Evolutionary conservation across 1,140 invertebrate species (phyloP).

Genomic region (Megalonaias nervosa): DNA sequence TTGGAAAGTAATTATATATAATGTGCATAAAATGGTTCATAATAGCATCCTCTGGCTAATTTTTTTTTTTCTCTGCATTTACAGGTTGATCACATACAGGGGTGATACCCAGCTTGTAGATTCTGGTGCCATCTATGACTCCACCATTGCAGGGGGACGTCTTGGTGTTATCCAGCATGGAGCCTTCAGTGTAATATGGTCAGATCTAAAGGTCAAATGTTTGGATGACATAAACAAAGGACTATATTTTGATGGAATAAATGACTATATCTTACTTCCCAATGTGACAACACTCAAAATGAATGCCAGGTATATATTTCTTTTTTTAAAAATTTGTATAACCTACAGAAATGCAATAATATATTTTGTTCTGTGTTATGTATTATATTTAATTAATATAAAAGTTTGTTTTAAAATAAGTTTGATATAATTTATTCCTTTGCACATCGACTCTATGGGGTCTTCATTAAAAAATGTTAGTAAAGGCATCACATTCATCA

Average conservation of each 20-base stretch:
- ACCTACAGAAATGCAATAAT: neutral
- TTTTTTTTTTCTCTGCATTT: neutral
- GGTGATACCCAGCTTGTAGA: slow-evolving; percentile 42
- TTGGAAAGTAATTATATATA: too few relatives aligned
- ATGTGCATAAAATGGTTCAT: neutral
- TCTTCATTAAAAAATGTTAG: too few relatives aligned
- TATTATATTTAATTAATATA: neutral
- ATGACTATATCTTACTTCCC: slow-evolving; percentile 27
- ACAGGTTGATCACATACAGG: slow-evolving; percentile 39
- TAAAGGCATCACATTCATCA: too few relatives aligned
- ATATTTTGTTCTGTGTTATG: neutral
- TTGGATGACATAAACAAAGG: slow-evolving; percentile 37
- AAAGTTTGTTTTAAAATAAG: neutral
- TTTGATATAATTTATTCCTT: neutral
- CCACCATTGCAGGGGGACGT: slow-evolving; percentile 47
- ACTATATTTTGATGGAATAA: slow-evolving; percentile 30
- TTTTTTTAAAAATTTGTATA: neutral
- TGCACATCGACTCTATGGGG: neutral
- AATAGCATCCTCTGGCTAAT: neutral
- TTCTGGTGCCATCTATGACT: slow-evolving; percentile 47
- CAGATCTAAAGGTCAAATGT: slow-evolving; percentile 40
- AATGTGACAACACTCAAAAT: slow-evolving; percentile 16
- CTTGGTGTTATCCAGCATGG: slow-evolving; percentile 49
- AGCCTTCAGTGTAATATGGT: slow-evolving; percentile 39
- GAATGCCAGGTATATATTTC: slow-evolving; percentile 20